Percentiles rank a stretch among this genome's conserved stretches.
These are phyloP conservation scores for Varanus komodoensis DNA, from an alignment of 2,113 vertebrate species.

Conservation along the genomic window DNA sequence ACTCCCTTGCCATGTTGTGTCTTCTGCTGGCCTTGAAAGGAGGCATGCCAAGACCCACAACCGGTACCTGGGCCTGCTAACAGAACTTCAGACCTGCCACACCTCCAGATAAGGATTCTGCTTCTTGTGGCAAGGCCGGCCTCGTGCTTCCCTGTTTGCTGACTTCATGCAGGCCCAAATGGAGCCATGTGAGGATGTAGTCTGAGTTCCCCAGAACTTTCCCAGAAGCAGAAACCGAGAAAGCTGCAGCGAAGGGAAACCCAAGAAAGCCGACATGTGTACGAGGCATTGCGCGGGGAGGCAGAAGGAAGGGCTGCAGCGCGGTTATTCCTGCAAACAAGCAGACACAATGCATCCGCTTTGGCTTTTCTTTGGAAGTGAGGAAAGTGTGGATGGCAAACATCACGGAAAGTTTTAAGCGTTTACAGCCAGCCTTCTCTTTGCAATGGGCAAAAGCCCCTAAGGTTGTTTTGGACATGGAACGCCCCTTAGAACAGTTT, in stretches of 20 bases:
- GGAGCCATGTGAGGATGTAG: background rate
- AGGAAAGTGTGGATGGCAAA: background rate
- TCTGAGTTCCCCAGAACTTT: too few relatives aligned
- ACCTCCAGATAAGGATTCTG: too few relatives aligned
- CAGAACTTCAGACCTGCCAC: too few relatives aligned
- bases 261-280: background rate
- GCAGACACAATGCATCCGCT: background rate
- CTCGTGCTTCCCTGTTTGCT: too few relatives aligned
- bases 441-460: background rate
- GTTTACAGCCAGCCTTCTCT: background rate
- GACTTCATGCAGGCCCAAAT: background rate
- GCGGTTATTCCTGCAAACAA: background rate
- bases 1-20: background rate
- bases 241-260: background rate
- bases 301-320: background rate
- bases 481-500: background rate
- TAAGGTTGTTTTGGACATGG: background rate
- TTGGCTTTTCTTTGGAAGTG: background rate
- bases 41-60: background rate
- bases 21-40: background rate
- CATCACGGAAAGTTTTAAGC: background rate
- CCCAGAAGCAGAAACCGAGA: too few relatives aligned
- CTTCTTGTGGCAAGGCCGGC: too few relatives aligned
- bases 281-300: background rate
- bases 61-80: background rate